These are phyloP conservation scores for Bombus pyrosoma DNA, from an alignment of 1,140 invertebrate genomes.

Conservation along the genomic window DNA sequence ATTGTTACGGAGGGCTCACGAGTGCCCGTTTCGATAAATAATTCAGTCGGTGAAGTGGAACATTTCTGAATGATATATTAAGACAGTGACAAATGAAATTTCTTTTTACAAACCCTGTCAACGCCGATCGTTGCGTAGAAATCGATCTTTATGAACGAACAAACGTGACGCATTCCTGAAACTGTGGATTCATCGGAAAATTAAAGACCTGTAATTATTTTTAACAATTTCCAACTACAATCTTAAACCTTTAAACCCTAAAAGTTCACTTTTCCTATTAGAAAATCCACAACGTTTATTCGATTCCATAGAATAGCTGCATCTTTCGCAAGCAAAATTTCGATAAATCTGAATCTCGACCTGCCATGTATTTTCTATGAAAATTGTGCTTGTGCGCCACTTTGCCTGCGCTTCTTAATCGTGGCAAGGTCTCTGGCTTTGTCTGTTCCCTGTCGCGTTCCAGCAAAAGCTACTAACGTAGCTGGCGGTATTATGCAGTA, in stretches of 20 bases:
- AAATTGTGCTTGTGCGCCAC: neutral
- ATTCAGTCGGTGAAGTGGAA: neutral
- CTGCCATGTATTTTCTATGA: neutral
- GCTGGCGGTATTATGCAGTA: conserved; percentile 47
- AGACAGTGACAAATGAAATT: conserved; percentile 8
- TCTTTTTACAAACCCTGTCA: neutral
- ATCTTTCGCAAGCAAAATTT: neutral
- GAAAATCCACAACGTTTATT: neutral
- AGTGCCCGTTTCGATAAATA: neutral
- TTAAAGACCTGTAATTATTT: no score
- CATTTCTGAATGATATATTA: neutral
- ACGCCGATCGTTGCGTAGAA: neutral
- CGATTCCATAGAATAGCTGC: no score
- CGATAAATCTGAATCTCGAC: neutral
- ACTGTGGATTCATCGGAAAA: neutral
- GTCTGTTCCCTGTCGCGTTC: neutral
- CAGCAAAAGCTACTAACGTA: conserved; percentile 13
- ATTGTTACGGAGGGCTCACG: neutral
- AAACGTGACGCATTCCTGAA: neutral
- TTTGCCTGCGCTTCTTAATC: conserved; percentile 23
- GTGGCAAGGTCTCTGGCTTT: conserved; percentile 8
- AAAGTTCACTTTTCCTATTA: neutral
- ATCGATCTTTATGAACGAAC: neutral
- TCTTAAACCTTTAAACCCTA: no score
- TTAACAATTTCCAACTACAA: no score